These are phyloP conservation scores for Ophioderma brevispina DNA, from an alignment of 35 echinoderm and acorn worm species.

Conservation along the genomic window DNA sequence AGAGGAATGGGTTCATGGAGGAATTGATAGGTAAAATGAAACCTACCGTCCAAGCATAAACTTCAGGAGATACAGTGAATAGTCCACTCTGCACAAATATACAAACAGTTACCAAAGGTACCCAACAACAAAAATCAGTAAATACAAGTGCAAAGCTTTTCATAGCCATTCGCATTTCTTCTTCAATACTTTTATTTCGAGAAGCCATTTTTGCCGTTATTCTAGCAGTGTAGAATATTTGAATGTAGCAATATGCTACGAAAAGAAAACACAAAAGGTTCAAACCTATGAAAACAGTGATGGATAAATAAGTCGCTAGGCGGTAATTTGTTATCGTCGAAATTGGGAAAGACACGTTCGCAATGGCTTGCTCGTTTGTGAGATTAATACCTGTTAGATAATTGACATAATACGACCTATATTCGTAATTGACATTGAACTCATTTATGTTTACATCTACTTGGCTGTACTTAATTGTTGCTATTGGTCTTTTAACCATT, in stretches of 20 bases:
- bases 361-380: constrained; percentile 12
- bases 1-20: constrained; percentile 75
- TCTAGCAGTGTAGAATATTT: constrained; percentile 28
- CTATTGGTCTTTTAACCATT: constrained; percentile 18
- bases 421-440: too few relatives aligned
- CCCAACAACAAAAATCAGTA: constrained; percentile 64
- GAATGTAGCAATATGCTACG: constrained; percentile 29
- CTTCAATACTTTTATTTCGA: neutral
- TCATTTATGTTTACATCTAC: neutral
- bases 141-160: constrained; percentile 46
- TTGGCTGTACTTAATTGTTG: neutral
- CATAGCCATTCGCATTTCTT: constrained; percentile 47
- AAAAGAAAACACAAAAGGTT: constrained; percentile 25
- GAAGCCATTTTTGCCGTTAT: neutral
- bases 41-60: constrained; percentile 84
- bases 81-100: constrained; percentile 23
- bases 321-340: neutral
- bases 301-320: constrained; percentile 21
- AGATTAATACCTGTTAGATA: neutral
- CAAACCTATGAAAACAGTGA: constrained; percentile 40
- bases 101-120: constrained; percentile 56
- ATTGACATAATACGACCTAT: too few relatives aligned
- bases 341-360: constrained; percentile 8
- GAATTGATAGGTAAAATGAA: constrained; percentile 91
- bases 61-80: neutral